Percentiles rank a stretch among this genome's conserved stretches.
These are phyloP conservation scores for Coleophora deauratella DNA, from an alignment of 2,888 invertebrate species.

Conservation along the genomic window DNA sequence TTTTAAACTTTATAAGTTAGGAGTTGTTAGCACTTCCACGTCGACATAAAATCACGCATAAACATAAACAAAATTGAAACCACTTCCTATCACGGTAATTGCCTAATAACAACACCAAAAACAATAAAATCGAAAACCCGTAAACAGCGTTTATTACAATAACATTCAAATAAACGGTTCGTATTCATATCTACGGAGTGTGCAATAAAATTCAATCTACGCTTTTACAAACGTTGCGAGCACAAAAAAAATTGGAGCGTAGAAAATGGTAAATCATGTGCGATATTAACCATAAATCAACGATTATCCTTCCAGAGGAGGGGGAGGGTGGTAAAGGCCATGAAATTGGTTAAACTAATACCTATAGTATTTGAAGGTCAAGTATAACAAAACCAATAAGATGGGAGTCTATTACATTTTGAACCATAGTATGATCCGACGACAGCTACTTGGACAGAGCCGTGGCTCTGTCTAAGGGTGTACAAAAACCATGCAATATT, in stretches of 20 bases:
- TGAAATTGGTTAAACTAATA: constrained; percentile 9
- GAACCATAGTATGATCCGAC: too few species aligned
- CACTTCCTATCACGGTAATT: background rate
- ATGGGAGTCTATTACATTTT: too few species aligned
- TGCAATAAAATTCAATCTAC: constrained; percentile 33
- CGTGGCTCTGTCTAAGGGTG: too few species aligned
- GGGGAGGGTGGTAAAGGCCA: constrained; percentile 25
- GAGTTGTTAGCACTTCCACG: too few species aligned
- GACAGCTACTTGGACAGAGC: too few species aligned
- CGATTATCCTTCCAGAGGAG: constrained; percentile 38
- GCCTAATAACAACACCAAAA: too few species aligned
- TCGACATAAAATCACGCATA: background rate
- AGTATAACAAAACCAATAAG: too few species aligned
- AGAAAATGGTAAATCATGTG: constrained; percentile 43
- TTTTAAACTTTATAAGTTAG: too few species aligned
- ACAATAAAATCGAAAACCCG: too few species aligned
- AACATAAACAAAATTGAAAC: background rate
- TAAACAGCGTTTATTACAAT: too few species aligned
- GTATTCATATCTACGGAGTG: background rate
- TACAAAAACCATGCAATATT: too few species aligned
- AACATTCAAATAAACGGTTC: too few species aligned
- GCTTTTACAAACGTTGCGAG: constrained; percentile 17
- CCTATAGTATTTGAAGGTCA: background rate
- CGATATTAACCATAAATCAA: constrained; percentile 51
- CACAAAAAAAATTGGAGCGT: constrained; percentile 26